Base-by-base conservation (phyloP, 2,888 invertebrate genomes). In the Campoletis raptor region DNA sequence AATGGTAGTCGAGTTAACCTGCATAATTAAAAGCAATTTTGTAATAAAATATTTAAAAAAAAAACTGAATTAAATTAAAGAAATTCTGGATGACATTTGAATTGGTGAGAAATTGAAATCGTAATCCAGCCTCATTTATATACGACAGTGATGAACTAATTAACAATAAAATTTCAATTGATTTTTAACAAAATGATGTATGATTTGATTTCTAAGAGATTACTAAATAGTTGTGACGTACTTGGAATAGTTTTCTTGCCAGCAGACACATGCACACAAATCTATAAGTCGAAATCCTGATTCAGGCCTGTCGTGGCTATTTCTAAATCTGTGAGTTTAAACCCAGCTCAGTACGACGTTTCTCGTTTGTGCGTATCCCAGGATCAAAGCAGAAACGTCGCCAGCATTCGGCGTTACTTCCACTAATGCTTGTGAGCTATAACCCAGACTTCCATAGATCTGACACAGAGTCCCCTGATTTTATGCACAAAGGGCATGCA, bases 311-410 rank as follows among this genome's bases (percentile, higher is more conserved):
- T 67, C 36, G 48, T 48, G 36, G 37, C 37, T 78, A 36, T 61
- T 57, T 67, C 40, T 54, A 40, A 42, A 57, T 79, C 66, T 37
- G 24, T 24, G 70, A 57, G 64, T 37, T 18, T n/a, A 73, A 52
- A 52, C 64, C 66, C 30, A 48, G 15, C 72, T 81, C 72, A 24
- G 54, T 40, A 52, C 45, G 45, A 70, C 70, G 42, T 37, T 54
- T 80, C 82, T 82, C 66, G 81, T 81, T 81, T 86, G 83, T 81
- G 45, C 18, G 57, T 81, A 77, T 69, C 80, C 73, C 77, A 81
- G 80, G 86, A 86, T 86, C 86, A 86, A 86, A 86, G 86, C 73
- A 81, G 81, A 83, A 86, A 83, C 69, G 83, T 78, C 73, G 40
- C 52, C 42, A 78, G 83, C 86, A 78, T 83, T 57, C 77, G 67